Base-by-base conservation (phyloP, 2,797 vertebrate genomes). In the Periparus ater region DNA sequence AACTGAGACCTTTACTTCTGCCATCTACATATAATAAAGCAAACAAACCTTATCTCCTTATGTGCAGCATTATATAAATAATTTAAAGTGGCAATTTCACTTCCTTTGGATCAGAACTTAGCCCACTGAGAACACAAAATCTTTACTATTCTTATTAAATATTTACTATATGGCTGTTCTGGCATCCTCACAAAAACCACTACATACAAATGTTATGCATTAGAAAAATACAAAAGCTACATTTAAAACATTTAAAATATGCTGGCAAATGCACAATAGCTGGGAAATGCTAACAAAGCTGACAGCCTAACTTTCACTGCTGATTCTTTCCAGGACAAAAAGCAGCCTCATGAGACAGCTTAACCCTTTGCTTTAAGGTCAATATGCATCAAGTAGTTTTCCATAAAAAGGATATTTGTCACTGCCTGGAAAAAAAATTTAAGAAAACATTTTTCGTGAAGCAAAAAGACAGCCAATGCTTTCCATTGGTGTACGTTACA, bases 161-260 rank as follows among this genome's bases (percentile, higher is more conserved):
- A 97, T 97, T 97, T 96, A 97, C 57, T 84, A 88, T 94, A 97
- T 96, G 86, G 86, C 65, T 96, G 62, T 83, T 89, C 62, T 96
- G 94, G 95, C 95, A 85, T 38, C 57, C 71, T 94, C 58, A 88
- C 95, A 95, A 94, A 88, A 94, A 71, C 68, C 47, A 74, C 71
- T 18, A 73, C 67, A 95, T 85, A 78, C 30, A 95, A 96, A 51
- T n/a, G 25, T 70, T 96, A 82, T 36, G 94, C 90, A 88, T 94
- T 93, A 92, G 63, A 90, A 92, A 96, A 95, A 91, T 81, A 79
- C 30, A 91, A 96, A 92, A 88, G 78, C 89, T 83, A 86, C 88
- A 81, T 78, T 82, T 81, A 81, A 90, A 91, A 75, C 76, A 95
- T 74, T 81, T 79, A 70, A 34, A 72, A 90, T 86, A 58, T 83